Base-by-base conservation (phyloP, 1,140 invertebrate genomes). In the Harlomillsia oculata region DNA sequence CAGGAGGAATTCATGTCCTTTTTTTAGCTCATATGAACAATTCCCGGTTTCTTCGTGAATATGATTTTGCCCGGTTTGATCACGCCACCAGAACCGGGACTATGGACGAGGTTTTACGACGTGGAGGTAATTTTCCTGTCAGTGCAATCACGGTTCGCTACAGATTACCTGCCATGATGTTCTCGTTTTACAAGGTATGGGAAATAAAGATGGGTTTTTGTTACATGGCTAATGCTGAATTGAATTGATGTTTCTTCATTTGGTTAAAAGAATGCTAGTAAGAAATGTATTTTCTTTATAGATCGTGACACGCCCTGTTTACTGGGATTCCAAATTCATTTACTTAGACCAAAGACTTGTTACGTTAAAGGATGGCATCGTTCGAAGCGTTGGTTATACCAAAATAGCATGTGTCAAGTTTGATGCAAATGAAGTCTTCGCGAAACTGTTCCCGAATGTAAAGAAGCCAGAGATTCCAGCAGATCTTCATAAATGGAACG, bases 11-110 rank as follows among this genome's bases (percentile, higher is more conserved):
- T n/a, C n/a, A n/a, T n/a, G n/a, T n/a, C n/a, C n/a, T n/a, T n/a
- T n/a, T n/a, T n/a, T n/a, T n/a, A n/a, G n/a, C 76, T 3, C 87
- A 90, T 68, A 90, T 89, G 87, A 91, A 89, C 68, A 89, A 89
- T 68, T 83, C 85, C 0, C 77, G 86, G 6, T 91, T 87, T 59
- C 68, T 89, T 2, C 75, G 87, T 11, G 87, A 89, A 68, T 71
- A 88, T 53, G 87, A 90, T 68, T 89, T 90, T 71, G 87, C 84
- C 3, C 75, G 85, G 23, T 86, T 88, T 66, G 79, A 85, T 62
- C 64, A 57, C 67, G 86, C 84, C 58, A 80, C 83, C 32, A 69
- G 79, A 56, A 80, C 79, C 2, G 82, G 83, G 9, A 75, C 87
- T 3, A 84, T 83, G 55, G 69, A 68, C 1, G 76, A 77, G 37